Evolutionary conservation across 2,113 vertebrate genomes (phyloP).

Genomic region (Elanoides forficatus): DNA sequence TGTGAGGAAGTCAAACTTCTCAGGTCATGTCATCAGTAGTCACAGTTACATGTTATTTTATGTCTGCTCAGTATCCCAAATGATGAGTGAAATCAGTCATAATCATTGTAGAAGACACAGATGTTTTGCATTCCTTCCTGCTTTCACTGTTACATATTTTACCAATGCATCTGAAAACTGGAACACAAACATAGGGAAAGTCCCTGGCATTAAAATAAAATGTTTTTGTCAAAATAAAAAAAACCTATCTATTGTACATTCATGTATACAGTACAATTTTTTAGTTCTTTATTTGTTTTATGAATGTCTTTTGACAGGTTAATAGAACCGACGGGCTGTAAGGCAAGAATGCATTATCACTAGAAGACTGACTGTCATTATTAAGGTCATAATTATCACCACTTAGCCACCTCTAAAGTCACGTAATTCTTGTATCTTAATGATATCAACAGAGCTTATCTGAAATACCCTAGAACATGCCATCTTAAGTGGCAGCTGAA

Average conservation of each 20-base stretch:
- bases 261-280: not conserved
- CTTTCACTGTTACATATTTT: not conserved
- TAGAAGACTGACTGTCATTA: not conserved
- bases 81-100: not conserved
- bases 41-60: not conserved
- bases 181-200: not conserved
- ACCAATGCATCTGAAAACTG: not conserved
- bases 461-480: not conserved
- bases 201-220: not conserved
- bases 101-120: not conserved
- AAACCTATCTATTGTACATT: not conserved
- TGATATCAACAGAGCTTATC: not conserved
- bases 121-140: not conserved
- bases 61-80: not conserved
- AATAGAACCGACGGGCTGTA: not conserved
- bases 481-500: not conserved
- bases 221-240: not conserved
- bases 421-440: not conserved
- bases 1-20: not conserved
- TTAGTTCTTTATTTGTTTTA: not conserved
- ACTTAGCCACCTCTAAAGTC: not conserved
- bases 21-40: not conserved
- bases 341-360: not conserved
- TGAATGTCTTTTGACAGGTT: not conserved
- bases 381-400: not conserved